Conservation (phyloP, 2,888 invertebrate genomes). For the Tipula vernalis region DNA sequence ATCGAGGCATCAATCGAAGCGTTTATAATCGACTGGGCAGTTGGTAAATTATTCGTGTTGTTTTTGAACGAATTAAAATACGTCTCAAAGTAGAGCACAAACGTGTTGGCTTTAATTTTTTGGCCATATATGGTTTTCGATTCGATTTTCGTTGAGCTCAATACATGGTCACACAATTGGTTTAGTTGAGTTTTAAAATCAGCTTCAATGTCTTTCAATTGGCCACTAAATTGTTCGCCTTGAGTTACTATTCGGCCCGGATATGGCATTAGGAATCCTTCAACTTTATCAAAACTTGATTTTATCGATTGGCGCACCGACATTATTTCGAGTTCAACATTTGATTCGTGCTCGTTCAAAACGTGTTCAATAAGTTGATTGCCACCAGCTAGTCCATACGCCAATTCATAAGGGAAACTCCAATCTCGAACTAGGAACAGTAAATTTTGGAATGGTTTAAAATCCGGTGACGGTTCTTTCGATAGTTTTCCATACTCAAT, state of each 20-base stretch:
- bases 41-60: background rate
- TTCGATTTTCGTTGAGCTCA: background rate
- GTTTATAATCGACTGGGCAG: background rate
- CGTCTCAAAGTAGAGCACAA: background rate
- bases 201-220: conserved; percentile 10
- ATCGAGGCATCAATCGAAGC: background rate
- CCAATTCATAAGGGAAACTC: conserved; percentile 8
- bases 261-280: conserved; percentile 13
- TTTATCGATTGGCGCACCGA: background rate
- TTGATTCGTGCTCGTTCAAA: background rate
- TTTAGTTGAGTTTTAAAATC: conserved; percentile 8
- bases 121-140: background rate
- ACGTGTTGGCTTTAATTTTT: background rate
- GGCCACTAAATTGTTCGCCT: conserved; percentile 9
- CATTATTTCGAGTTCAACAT: background rate
- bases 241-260: conserved; percentile 12
- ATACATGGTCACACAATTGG: background rate
- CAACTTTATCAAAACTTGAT: background rate
- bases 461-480: background rate
- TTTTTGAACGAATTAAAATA: background rate
- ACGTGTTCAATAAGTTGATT: background rate
- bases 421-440: conserved; percentile 14
- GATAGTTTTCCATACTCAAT: conserved; percentile 13
- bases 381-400: background rate
- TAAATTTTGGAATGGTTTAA: conserved; percentile 14